A percentile compares a stretch with the other conserved stretches of the same genome.
Evolutionary conservation across 2,888 invertebrate genomes (phyloP).

Genomic region (Drosophila kuntzei): DNA sequence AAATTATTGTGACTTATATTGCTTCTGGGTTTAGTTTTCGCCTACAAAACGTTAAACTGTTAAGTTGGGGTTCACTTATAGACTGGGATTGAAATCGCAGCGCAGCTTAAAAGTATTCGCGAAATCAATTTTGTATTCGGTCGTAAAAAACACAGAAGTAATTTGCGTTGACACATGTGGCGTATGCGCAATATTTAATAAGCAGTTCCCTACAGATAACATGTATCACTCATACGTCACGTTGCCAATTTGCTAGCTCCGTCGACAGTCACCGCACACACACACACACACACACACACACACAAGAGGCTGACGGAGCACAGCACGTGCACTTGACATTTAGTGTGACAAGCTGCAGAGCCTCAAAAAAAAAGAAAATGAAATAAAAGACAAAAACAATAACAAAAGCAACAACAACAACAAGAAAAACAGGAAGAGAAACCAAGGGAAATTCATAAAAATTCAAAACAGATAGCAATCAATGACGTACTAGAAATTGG

Average conservation of each 20-base stretch:
- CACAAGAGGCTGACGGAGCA: conserved; percentile 22
- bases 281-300: conserved; percentile 1
- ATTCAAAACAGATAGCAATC: conserved; percentile 70
- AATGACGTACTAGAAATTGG: conserved; percentile 55
- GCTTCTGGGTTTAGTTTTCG: conserved; percentile 47
- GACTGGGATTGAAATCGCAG: conserved; percentile 15
- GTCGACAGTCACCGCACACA: conserved; percentile 35
- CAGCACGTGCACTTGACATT: conserved; percentile 79
- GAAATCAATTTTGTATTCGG: conserved; percentile 55
- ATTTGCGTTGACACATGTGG: conserved; percentile 59
- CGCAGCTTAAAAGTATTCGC: conserved; percentile 23
- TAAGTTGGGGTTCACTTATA: conserved; percentile 2
- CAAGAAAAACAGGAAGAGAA: not conserved
- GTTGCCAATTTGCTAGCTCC: conserved; percentile 53
- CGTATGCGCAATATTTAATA: conserved; percentile 76
- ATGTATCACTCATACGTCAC: conserved; percentile 74
- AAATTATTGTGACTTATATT: conserved; percentile 67
- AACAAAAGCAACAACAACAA: conserved; percentile 18
- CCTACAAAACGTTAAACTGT: conserved; percentile 15
- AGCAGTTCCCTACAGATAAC: conserved; percentile 63
- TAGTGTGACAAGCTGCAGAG: conserved; percentile 63
- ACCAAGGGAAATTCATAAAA: conserved; percentile 54
- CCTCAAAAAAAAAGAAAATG: conserved; percentile 41
- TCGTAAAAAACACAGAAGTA: conserved; percentile 50
- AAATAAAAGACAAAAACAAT: conserved; percentile 16